Evolutionary conservation across 2,797 vertebrate genomes (phyloP).

Genomic region (Darevskia mixta): DNA sequence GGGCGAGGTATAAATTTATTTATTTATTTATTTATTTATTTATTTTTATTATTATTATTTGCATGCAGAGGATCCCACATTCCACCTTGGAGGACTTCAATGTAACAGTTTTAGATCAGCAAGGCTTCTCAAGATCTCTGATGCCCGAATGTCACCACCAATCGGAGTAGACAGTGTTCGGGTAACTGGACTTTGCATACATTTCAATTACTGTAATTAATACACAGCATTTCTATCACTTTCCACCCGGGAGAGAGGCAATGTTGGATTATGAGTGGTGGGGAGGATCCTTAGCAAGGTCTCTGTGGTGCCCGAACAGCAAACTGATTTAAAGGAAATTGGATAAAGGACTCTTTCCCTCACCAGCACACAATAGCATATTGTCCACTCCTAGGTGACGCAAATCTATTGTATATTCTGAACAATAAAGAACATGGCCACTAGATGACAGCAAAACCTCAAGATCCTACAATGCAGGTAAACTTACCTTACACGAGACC

Average conservation of each 20-base stretch:
- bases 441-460: slow-evolving; percentile 62
- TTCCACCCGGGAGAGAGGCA: not conserved
- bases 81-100: not conserved
- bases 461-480: not conserved
- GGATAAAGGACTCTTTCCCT: too few species aligned
- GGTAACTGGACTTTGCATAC: not conserved
- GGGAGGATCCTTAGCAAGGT: too few species aligned
- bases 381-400: too few species aligned
- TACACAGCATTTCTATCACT: not conserved
- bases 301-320: not conserved
- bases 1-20: too few species aligned
- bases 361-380: not conserved
- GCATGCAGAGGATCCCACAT: not conserved
- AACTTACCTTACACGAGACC: not conserved
- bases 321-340: not conserved
- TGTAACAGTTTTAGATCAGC: not conserved
- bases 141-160: not conserved
- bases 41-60: too few species aligned
- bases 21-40: too few species aligned
- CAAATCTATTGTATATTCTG: not conserved
- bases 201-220: not conserved
- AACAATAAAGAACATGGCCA: slow-evolving; percentile 53
- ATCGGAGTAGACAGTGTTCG: too few species aligned
- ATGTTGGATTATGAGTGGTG: too few species aligned
- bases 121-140: not conserved